phyloP scores from a whole-genome alignment of 2,113 vertebrate species.

The Eudyptes chrysolophus region DNA sequence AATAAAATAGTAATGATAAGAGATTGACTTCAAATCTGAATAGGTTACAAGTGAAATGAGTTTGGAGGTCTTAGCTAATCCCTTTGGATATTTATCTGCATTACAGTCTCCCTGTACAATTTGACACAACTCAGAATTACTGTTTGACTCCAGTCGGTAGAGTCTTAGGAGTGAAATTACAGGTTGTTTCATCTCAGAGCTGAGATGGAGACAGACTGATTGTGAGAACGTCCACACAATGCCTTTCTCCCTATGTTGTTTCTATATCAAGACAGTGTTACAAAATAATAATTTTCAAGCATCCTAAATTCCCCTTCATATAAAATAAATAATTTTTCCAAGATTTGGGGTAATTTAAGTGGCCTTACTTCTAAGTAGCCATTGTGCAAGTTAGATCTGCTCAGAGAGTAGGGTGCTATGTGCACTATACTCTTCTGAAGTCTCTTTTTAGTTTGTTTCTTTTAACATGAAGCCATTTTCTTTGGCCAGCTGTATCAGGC shows the following conservation, averaged over 20 bases:
- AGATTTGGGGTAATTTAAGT: neutral
- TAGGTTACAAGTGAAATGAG: constrained; percentile 68
- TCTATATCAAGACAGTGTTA: neutral
- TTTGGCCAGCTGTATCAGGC: neutral
- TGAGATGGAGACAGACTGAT: neutral
- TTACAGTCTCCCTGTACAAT: neutral
- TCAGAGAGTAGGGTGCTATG: neutral
- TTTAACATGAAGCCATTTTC: neutral
- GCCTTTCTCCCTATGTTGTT: neutral
- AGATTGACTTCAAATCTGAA: constrained; percentile 62
- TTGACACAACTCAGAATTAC: constrained; percentile 48
- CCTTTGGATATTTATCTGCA: constrained; percentile 1
- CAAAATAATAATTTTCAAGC: neutral
- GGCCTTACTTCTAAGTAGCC: neutral
- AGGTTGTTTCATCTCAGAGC: neutral
- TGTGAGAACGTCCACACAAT: neutral
- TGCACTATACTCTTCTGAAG: neutral
- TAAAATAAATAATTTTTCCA: neutral
- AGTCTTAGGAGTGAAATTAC: constrained; percentile 54
- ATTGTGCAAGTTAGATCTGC: neutral
- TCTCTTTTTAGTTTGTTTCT: constrained; percentile 1
- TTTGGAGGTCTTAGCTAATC: constrained; percentile 62
- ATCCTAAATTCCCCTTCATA: neutral
- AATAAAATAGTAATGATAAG: constrained; percentile 71
- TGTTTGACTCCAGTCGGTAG: constrained; percentile 27